Conservation (phyloP, 2,113 vertebrate species). For the Desmodus rotundus region DNA sequence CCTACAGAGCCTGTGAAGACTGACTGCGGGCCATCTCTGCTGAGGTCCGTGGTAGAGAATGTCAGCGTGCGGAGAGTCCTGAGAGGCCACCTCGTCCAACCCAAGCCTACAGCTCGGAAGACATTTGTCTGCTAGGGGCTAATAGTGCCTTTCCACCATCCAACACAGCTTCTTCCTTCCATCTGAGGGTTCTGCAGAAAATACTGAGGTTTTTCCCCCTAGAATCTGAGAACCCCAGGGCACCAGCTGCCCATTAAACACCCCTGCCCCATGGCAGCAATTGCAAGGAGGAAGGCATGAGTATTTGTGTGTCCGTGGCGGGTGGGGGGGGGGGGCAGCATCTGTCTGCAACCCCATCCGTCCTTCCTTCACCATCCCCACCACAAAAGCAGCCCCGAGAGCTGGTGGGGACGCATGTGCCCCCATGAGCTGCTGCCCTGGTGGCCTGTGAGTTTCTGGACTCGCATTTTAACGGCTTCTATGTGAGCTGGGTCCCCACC, state of each 20-base stretch:
- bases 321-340: rapidly evolving
- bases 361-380: too few relatives aligned
- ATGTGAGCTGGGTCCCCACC: too few relatives aligned
- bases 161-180: not conserved
- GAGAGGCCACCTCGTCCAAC: not conserved
- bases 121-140: not conserved
- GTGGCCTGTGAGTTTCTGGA: not conserved
- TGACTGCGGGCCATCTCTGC: not conserved
- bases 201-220: not conserved
- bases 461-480: not conserved
- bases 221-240: not conserved
- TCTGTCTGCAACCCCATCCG: too few relatives aligned
- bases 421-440: not conserved
- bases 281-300: not conserved
- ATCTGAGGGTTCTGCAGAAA: not conserved
- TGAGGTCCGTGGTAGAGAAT: not conserved
- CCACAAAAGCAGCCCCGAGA: not conserved
- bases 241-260: not conserved
- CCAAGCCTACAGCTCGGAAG: not conserved
- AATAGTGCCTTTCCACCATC: not conserved
- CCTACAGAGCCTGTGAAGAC: not conserved
- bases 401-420: rapidly evolving
- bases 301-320: rapidly evolving
- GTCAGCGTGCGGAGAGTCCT: not conserved
- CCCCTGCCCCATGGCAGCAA: rapidly evolving